These are phyloP conservation scores for Cinclus cinclus DNA, from an alignment of 2,113 vertebrate species.

Conservation along the genomic window DNA sequence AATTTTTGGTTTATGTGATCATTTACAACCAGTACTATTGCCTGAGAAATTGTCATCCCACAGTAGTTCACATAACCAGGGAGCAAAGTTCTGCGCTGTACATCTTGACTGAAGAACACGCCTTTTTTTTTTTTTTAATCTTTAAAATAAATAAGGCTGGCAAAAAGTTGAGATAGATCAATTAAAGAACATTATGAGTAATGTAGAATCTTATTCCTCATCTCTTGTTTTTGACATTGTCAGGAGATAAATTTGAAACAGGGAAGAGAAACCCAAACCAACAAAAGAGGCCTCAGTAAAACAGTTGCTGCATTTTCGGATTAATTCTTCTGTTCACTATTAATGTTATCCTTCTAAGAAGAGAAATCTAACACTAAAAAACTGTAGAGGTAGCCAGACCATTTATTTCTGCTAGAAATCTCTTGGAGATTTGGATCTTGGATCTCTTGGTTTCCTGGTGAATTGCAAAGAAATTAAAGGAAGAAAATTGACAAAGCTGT, in stretches of 20 bases:
- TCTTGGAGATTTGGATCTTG: not conserved
- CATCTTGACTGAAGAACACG: not conserved
- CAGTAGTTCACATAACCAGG: not conserved
- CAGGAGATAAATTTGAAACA: not conserved
- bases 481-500: not conserved
- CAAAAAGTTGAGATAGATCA: not conserved
- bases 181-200: not conserved
- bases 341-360: not conserved
- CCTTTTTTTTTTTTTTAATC: no score
- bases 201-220: not conserved
- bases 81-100: not conserved
- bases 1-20: conserved; percentile 62
- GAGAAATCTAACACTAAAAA: not conserved
- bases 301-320: not conserved
- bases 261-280: not conserved
- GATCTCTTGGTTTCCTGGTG: not conserved
- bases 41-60: conserved; percentile 32
- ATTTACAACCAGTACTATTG: conserved; percentile 48
- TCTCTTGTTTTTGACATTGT: not conserved
- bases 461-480: not conserved
- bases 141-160: not conserved
- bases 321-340: not conserved
- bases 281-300: not conserved
- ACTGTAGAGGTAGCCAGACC: not conserved
- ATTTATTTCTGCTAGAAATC: not conserved